Evolutionary conservation across 1,140 invertebrate species (phyloP).

Genomic region (Muscidifurax raptorellus): DNA sequence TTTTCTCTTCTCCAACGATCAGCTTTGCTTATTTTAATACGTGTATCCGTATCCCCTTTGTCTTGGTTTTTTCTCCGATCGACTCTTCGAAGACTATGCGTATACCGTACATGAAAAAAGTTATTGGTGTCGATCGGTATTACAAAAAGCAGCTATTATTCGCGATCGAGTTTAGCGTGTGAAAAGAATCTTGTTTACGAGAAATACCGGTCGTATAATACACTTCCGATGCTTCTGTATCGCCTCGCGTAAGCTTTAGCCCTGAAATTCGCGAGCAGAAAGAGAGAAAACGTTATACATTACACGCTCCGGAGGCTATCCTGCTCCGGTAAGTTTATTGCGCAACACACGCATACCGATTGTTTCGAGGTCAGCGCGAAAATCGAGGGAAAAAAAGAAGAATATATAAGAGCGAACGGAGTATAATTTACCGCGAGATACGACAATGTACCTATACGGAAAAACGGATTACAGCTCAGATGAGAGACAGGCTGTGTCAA

Average conservation of each 20-base stretch:
- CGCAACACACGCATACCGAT: neutral
- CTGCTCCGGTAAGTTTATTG: neutral
- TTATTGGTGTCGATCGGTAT: neutral
- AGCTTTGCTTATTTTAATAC: neutral
- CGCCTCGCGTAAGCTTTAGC: neutral
- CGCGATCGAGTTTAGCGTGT: too few species aligned
- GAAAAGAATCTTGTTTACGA: slow-evolving; percentile 24
- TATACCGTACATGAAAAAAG: neutral
- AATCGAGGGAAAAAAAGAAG: neutral
- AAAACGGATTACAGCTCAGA: too few species aligned
- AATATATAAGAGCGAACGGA: too few species aligned
- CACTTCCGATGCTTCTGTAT: neutral
- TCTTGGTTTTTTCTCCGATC: neutral
- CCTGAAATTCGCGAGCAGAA: too few species aligned
- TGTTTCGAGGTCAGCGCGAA: neutral
- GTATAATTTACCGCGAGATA: too few species aligned
- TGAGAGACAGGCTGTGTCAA: too few species aligned
- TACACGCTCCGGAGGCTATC: neutral
- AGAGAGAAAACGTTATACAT: neutral
- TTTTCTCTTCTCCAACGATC: neutral
- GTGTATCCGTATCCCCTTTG: neutral
- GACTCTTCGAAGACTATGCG: neutral
- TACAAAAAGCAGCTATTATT: too few species aligned
- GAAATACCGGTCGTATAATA: neutral
- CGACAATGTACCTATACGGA: too few species aligned